Conservation (phyloP, 1,140 invertebrate species). For the Halotydeus destructor region DNA sequence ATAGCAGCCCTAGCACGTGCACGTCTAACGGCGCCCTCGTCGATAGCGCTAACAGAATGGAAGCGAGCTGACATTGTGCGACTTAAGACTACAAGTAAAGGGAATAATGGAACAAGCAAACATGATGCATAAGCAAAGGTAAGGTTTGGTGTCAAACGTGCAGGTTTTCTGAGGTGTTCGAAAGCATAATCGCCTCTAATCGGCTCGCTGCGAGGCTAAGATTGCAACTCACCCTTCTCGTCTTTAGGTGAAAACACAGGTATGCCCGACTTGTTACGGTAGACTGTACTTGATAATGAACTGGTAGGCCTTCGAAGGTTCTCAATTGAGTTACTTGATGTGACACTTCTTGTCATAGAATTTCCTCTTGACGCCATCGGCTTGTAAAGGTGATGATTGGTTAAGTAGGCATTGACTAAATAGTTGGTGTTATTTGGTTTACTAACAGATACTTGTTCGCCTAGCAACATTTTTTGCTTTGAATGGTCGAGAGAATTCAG, state of each 20-base stretch:
- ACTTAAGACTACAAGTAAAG: background rate
- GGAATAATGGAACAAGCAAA: conserved; percentile 11
- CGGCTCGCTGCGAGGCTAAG: background rate
- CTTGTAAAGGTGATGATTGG: background rate
- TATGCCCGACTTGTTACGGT: conserved; percentile 2
- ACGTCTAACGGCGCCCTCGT: conserved; percentile 63
- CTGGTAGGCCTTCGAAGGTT: background rate
- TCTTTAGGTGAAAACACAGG: background rate
- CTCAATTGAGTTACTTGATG: conserved; percentile 4
- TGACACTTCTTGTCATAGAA: background rate
- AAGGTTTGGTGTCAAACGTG: background rate
- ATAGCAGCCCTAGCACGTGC: conserved; percentile 53
- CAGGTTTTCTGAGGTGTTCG: background rate
- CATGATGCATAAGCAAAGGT: background rate
- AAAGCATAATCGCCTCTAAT: background rate
- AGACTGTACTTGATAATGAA: background rate
- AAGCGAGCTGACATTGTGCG: conserved; percentile 25
- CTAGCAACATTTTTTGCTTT: conserved; percentile 58
- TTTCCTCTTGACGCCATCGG: background rate
- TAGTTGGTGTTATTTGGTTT: conserved; percentile 4
- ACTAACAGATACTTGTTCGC: conserved; percentile 25
- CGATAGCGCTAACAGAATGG: conserved; percentile 76
- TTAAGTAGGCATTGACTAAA: background rate
- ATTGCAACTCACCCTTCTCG: background rate
- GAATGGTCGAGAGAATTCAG: conserved; percentile 57